phyloP scores from a whole-genome alignment of 1,140 invertebrate species.

The Lepidurus couesii region DNA sequence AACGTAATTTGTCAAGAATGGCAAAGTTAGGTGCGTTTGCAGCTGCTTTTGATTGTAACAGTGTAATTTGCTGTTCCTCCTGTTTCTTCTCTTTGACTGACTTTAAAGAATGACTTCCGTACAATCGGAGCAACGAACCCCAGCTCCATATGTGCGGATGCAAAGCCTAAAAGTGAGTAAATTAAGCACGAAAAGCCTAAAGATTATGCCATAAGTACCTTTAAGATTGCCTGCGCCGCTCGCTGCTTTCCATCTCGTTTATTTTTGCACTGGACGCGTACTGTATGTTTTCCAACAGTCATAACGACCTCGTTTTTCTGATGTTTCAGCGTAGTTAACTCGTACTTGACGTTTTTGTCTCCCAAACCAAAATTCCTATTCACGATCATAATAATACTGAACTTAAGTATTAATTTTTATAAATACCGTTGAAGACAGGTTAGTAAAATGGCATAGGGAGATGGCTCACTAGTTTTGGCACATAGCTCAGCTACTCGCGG shows the following conservation, averaged over 20 bases:
- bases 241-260: slow-evolving; percentile 96
- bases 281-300: slow-evolving; percentile 85
- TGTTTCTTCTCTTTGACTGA: slow-evolving; percentile 90
- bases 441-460: slow-evolving; percentile 84
- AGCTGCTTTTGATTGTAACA: slow-evolving; percentile 80
- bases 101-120: slow-evolving; percentile 87
- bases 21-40: slow-evolving; percentile 89
- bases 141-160: slow-evolving; percentile 92
- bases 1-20: slow-evolving; percentile 80
- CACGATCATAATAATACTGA: slow-evolving; percentile 36
- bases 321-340: slow-evolving; percentile 80
- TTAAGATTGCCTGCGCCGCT: slow-evolving; percentile 90
- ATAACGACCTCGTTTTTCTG: slow-evolving; percentile 92
- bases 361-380: slow-evolving; percentile 78
- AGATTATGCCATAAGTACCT: slow-evolving; percentile 48
- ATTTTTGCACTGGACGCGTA: slow-evolving; percentile 84
- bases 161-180: slow-evolving; percentile 51
- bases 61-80: slow-evolving; percentile 88
- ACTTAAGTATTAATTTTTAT: not conserved
- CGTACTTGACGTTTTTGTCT: slow-evolving; percentile 80
- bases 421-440: slow-evolving; percentile 75
- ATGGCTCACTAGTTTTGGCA: slow-evolving; percentile 87
- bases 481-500: slow-evolving; percentile 89
- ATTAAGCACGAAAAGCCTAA: slow-evolving; percentile 1
- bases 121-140: slow-evolving; percentile 86